Conservation (phyloP, 1,140 invertebrate species). For the Drosophila nannoptera region DNA sequence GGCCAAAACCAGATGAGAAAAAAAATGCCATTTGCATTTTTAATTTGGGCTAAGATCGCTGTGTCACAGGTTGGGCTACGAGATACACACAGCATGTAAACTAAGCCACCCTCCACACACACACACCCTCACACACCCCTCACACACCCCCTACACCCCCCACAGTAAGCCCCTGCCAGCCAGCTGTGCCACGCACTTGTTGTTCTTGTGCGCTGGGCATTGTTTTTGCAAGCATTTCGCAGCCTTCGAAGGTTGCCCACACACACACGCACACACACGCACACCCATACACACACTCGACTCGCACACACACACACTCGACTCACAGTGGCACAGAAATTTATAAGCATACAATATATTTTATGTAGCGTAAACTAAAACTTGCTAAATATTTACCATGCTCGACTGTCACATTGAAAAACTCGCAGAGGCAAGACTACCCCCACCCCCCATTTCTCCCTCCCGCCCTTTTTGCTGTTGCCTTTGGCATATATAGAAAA, state of each 20-base stretch:
- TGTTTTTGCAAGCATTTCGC: constrained; percentile 39
- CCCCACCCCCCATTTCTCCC: background rate
- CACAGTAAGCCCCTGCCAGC: background rate
- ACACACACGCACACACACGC: background rate
- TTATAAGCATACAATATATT: constrained; percentile 37
- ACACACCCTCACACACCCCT: background rate
- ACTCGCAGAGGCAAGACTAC: constrained; percentile 22
- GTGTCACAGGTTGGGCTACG: constrained; percentile 4
- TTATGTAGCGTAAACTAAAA: constrained; percentile 47
- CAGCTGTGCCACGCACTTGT: constrained; percentile 37
- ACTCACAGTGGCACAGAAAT: background rate
- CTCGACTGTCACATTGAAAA: constrained; percentile 64
- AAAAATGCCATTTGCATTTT: constrained; percentile 50
- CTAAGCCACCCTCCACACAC: background rate
- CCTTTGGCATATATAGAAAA: constrained; percentile 39
- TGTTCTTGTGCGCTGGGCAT: constrained; percentile 39
- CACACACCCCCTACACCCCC: too few relatives aligned
- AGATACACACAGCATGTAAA: background rate
- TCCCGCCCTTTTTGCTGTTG: too few relatives aligned
- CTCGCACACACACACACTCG: background rate
- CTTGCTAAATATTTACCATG: constrained; percentile 49
- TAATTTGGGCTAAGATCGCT: constrained; percentile 40
- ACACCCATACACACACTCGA: background rate
- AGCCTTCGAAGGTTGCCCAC: constrained; percentile 38
- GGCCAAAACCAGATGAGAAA: background rate